Conservation (phyloP, 2,113 vertebrate genomes). For the Plectropomus leopardus region DNA sequence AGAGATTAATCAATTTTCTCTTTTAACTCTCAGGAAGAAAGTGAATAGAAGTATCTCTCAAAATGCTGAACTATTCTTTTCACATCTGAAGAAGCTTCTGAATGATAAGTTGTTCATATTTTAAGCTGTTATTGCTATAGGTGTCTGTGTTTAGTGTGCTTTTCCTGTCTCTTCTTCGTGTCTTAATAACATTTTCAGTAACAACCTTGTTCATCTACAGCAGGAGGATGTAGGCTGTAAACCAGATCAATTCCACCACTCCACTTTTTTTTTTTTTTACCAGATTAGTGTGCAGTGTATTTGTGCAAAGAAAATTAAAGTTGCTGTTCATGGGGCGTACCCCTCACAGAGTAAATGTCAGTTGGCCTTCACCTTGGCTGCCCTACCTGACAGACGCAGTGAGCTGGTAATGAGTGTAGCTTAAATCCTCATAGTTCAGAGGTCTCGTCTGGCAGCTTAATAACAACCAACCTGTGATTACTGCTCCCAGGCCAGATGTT, state of each 20-base stretch:
- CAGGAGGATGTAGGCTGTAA: conserved; percentile 4
- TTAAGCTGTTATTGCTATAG: neutral
- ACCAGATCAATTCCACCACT: conserved; percentile 3
- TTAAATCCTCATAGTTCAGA: conserved; percentile 71
- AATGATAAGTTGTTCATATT: neutral
- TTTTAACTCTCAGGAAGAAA: neutral
- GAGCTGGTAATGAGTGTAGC: conserved; percentile 54
- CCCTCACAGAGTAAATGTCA: conserved; percentile 9
- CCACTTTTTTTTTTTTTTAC: neutral
- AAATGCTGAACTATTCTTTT: neutral
- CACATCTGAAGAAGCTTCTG: neutral
- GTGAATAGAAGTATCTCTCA: neutral
- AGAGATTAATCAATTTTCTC: neutral
- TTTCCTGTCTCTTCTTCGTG: neutral
- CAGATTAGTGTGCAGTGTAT: conserved; percentile 15
- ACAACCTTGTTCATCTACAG: neutral
- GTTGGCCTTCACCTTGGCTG: conserved; percentile 56
- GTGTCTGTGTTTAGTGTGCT: neutral
- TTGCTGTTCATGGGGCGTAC: conserved; percentile 12
- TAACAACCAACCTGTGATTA: conserved; percentile 83
- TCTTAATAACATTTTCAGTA: conserved; percentile 19
- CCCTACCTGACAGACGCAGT: conserved; percentile 49
- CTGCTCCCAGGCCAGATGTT: conserved; percentile 78
- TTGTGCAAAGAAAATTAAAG: conserved; percentile 43
- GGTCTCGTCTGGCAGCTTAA: conserved; percentile 71